Conservation (phyloP, 2,113 vertebrate species). For the Gadus chalcogrammus region DNA sequence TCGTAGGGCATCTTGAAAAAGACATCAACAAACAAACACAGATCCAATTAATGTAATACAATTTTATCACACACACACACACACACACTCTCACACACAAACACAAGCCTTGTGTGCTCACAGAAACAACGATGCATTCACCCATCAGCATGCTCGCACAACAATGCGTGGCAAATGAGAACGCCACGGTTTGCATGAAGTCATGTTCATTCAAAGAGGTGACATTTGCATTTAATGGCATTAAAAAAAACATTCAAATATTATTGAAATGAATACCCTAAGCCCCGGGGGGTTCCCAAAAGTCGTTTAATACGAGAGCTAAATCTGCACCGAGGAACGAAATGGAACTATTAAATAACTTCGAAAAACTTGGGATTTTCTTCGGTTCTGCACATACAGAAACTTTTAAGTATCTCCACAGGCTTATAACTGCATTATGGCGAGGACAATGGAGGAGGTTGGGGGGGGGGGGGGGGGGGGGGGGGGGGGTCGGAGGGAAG, state of each 20-base stretch:
- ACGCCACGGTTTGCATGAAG: background rate
- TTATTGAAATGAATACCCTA: constrained; percentile 15
- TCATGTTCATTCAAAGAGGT: constrained; percentile 10
- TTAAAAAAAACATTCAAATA: constrained; percentile 7
- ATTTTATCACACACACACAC: background rate
- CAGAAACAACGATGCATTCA: background rate
- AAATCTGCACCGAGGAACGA: background rate
- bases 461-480: too few species aligned
- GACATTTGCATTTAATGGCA: constrained; percentile 11
- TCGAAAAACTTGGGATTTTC: too few species aligned
- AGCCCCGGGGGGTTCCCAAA: constrained; percentile 18
- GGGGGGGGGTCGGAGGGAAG: too few species aligned
- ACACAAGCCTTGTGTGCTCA: too few species aligned
- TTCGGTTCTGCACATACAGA: too few species aligned
- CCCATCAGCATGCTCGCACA: background rate
- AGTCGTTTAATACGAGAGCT: constrained; percentile 10
- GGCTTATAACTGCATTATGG: too few species aligned
- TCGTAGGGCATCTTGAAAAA: too few species aligned
- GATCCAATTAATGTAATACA: background rate
- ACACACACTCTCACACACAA: background rate
- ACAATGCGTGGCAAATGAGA: constrained; percentile 2
- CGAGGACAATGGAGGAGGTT: too few species aligned
- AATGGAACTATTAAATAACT: too few species aligned
- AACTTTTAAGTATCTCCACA: too few species aligned
- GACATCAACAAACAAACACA: background rate